A percentile compares a stretch with the other conserved stretches of the same genome.
Evolutionary conservation across 2,797 vertebrate species (phyloP).

Genomic region (Pampus argenteus): DNA sequence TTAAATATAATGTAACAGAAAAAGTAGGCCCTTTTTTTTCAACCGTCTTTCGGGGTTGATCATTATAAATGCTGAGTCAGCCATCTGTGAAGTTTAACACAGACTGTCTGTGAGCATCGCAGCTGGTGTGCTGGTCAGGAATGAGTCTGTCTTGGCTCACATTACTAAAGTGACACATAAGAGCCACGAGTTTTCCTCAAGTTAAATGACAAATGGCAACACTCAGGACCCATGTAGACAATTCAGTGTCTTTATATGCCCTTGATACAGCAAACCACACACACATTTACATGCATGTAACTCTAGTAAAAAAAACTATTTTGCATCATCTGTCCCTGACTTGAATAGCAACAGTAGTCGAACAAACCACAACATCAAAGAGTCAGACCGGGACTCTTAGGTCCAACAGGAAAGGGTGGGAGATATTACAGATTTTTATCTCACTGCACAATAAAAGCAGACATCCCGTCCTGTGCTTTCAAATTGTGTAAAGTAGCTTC

Average conservation of each 20-base stretch:
- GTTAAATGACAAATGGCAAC: background rate
- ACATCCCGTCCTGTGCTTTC: conserved; percentile 25
- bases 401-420: conserved; percentile 68
- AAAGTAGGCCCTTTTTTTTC: background rate
- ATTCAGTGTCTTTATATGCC: background rate
- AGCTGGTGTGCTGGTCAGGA: conserved; percentile 40
- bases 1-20: background rate
- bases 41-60: background rate
- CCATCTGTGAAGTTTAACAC: conserved; percentile 41
- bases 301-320: background rate
- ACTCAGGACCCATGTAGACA: background rate
- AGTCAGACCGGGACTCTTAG: conserved; percentile 5
- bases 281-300: no score
- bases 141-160: conserved; percentile 27
- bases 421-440: conserved; percentile 51
- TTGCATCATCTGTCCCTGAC: background rate
- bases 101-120: conserved; percentile 32
- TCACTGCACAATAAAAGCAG: conserved; percentile 44
- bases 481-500: conserved; percentile 12
- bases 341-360: background rate
- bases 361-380: conserved; percentile 32
- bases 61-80: conserved; percentile 27
- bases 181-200: conserved; percentile 5
- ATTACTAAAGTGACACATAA: conserved; percentile 38
- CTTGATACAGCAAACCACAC: background rate